A percentile compares a stretch with the other conserved stretches of the same genome.
phyloP scores from a whole-genome alignment of 2,888 invertebrate species.

The Petrolisthes cinctipes region DNA sequence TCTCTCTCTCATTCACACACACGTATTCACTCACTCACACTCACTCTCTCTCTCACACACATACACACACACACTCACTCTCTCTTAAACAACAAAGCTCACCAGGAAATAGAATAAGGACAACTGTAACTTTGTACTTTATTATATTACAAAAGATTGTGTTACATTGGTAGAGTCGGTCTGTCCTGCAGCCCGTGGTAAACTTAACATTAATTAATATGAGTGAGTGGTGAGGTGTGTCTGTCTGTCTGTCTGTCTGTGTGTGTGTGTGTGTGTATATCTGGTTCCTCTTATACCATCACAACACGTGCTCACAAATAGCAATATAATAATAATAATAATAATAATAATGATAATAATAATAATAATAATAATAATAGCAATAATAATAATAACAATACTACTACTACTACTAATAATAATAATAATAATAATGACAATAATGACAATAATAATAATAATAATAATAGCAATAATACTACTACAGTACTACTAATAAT shows the following conservation, averaged over 20 bases:
- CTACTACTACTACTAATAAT: not conserved
- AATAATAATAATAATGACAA: not conserved
- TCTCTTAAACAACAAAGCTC: no score
- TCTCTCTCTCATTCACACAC: not conserved
- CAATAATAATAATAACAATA: not conserved
- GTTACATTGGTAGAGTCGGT: no score
- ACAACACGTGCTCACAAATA: not conserved
- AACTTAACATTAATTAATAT: no score
- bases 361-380: not conserved
- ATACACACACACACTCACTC: conserved; percentile 22
- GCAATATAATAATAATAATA: conserved; percentile 1
- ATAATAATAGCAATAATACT: not conserved
- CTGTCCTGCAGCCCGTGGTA: no score
- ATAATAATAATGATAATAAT: not conserved
- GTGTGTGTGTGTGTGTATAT: no score
- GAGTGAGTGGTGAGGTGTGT: no score
- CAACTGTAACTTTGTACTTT: no score
- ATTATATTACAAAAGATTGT: no score
- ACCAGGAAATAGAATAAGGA: not conserved
- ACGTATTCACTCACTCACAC: not conserved
- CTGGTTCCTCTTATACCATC: not conserved
- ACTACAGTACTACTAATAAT: not conserved
- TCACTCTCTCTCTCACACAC: conserved; percentile 8
- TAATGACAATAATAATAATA: not conserved
- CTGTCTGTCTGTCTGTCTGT: no score